Percentiles rank a stretch among this genome's conserved stretches.
Evolutionary conservation across 2,797 vertebrate genomes (phyloP).

Genomic region (Phoeniculus purpureus): DNA sequence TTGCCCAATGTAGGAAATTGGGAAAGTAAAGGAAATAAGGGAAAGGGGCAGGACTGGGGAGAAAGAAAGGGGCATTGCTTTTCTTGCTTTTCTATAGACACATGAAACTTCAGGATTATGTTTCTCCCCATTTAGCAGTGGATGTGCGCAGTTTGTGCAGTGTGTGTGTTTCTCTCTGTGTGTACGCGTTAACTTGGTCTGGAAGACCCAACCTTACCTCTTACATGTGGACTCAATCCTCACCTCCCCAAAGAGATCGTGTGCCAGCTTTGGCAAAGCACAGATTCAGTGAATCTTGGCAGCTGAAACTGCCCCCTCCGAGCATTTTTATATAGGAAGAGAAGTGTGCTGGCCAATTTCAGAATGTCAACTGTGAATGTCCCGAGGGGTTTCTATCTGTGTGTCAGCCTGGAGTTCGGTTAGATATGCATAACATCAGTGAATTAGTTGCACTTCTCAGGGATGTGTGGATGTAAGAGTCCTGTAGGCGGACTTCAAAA

Average conservation of each 20-base stretch:
- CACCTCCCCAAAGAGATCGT: constrained; percentile 9
- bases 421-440: neutral
- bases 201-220: neutral
- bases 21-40: neutral
- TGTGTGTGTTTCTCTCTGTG: neutral
- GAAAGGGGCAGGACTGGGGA: neutral
- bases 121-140: neutral
- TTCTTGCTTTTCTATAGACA: neutral
- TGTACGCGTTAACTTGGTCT: neutral
- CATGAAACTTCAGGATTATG: neutral
- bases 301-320: constrained; percentile 24
- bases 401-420: constrained; percentile 15
- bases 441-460: constrained; percentile 12
- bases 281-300: constrained; percentile 41
- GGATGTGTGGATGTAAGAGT: neutral
- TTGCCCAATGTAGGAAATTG: neutral
- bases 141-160: neutral
- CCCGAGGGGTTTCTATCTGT: neutral
- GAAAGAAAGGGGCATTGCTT: neutral
- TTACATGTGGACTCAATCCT: neutral
- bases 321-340: constrained; percentile 61
- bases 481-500: neutral
- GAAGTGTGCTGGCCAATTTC: constrained; percentile 46
- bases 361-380: constrained; percentile 40
- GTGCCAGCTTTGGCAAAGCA: constrained; percentile 40